A percentile compares a stretch with the other conserved stretches of the same genome.
phyloP scores from a whole-genome alignment of 2,797 vertebrate species.

The Alca torda region DNA sequence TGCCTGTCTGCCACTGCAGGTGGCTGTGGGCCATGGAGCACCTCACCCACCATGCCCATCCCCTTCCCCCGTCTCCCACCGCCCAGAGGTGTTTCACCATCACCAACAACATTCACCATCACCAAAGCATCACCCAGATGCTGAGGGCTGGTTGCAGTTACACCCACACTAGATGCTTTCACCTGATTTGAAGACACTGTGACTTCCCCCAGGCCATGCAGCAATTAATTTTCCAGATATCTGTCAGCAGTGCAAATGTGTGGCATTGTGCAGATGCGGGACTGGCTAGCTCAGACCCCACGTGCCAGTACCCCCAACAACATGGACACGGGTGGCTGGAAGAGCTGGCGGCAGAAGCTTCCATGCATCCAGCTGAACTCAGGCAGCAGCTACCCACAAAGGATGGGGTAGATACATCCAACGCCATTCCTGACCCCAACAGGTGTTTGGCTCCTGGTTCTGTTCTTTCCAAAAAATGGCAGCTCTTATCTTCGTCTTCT shows the following conservation, averaged over 20 bases:
- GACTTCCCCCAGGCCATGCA: background rate
- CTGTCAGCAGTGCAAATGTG: background rate
- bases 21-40: background rate
- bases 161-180: background rate
- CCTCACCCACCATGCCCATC: fast-evolving
- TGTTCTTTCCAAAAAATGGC: background rate
- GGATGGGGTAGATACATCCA: too few relatives aligned
- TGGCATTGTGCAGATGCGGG: background rate
- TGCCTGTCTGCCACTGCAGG: background rate
- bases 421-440: fast-evolving
- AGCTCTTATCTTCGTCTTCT: background rate
- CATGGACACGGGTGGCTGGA: background rate
- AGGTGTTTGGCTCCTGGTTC: background rate
- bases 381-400: background rate
- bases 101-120: background rate
- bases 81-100: background rate
- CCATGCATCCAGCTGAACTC: background rate
- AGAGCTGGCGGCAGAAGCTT: background rate
- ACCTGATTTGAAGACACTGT: background rate
- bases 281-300: background rate
- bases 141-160: fast-evolving
- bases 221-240: background rate
- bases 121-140: background rate
- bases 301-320: fast-evolving
- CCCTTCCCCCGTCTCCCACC: background rate